Base-by-base conservation (phyloP, 2,113 vertebrate species). In the Burhinus bistriatus region DNA sequence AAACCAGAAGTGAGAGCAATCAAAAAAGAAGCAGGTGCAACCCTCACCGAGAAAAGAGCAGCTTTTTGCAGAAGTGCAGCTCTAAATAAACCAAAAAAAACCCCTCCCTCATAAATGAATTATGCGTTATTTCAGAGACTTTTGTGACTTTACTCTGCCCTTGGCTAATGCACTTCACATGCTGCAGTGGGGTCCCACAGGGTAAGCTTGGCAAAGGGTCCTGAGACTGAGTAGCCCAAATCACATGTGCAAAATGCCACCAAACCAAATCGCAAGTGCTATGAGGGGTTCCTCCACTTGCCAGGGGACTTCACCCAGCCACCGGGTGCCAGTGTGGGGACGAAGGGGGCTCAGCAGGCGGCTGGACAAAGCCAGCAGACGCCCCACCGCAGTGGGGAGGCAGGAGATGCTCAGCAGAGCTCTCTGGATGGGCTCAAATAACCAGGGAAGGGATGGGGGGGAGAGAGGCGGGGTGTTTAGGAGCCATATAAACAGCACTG, bases 211-310 rank as follows among this genome's bases (percentile, higher is more conserved):
- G 9, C 42, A 42, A 36, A 32, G 20, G 13, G 10, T 49, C 30
- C 68, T 17, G 26, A 16, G 26, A 26, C 26, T 1, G 1, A 58
- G 44, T 3, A 49, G 42, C 58, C 34, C n/a, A 30, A 42, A 29
- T 4, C 32, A 6, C 30, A 5, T 0, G 1, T 8, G 15, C 8
- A 6, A 34, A 55, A 38, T 20, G 25, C 27, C n/a, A 7, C 68
- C 49, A 30, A 29, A 45, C 18, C 27, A 34, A 23, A 34, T 12
- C 1, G 2, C 26, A 4, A 22, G n/a, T 4, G 45, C 85, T 54
- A 2, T 0, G 5, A 20, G 3, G 26, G 51, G 36, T 3, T 14
- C 15, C 32, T 27, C 36, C 15, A 21, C 1, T 7, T 4, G 40
- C 3, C 0, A 20, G 19, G 27, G 22, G 70, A 13, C 36, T 75